Evolutionary conservation across 2,888 invertebrate genomes (phyloP), one percentile per base, ranked within the genome.

Genomic region (Petrolisthes manimaculis): DNA sequence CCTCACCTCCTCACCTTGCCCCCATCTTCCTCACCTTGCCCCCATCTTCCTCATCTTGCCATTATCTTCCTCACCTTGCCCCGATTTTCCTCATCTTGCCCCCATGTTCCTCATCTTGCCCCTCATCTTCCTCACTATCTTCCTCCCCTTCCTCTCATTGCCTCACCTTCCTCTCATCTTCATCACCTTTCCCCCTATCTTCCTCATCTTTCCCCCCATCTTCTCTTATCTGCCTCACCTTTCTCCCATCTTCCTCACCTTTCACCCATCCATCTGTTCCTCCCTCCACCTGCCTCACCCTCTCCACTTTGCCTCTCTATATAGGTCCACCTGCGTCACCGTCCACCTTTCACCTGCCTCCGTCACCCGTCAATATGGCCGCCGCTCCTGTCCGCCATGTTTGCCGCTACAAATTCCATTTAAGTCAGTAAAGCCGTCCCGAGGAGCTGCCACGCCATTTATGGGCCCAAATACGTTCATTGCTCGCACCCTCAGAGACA

Each of bases 401-500:
- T 79, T 80, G 37, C 24, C 12, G 21, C 80, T 55, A 80, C 80
- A 56, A 55, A 56, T 80, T 80, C 80, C 80, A 80, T 80, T 80
- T 80, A 80, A 80, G 80, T 80, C 56, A n/a, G 56, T 56, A 80
- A 80, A 80, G 55, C n/a, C 80, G 80, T 55, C 80, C 56, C 80
- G 56, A 21, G 56, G 80, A 80, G 21, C 55, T 14, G 21, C 8
- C 56, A 4, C 54, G 80, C 56, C 80, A 80, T 80, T 80, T 80
- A 80, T 80, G 80, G 80, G 12, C 9, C 80, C 80, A 80, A 80
- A 80, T 80, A 80, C 80, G 80, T 80, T 56, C 80, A 55, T 80
- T 80, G 80, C 80, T 80, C 80, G 56, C n/a, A 12, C 53, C 56
- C 80, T n/a, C 8, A 6, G 21, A n/a, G 80, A 5, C 80, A 5